Evolutionary conservation across 2,888 invertebrate genomes (phyloP).

Genomic region (Oscheius sp.): DNA sequence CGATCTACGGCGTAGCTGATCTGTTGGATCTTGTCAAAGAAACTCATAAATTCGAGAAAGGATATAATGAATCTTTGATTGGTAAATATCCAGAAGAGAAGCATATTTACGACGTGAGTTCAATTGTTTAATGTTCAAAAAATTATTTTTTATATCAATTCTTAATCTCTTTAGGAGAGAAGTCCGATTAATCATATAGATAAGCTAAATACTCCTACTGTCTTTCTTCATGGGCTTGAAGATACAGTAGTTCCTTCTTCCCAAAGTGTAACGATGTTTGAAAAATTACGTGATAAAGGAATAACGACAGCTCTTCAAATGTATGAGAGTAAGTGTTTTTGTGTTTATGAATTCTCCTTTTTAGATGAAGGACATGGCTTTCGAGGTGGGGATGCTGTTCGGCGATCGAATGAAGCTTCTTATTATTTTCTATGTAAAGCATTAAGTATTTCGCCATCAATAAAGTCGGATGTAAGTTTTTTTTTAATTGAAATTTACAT

Average conservation of each 20-base stretch:
- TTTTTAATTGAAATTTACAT: neutral
- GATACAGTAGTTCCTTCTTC: constrained; percentile 71
- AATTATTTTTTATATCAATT: too few species aligned
- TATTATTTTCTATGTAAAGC: constrained; percentile 71
- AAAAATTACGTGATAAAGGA: constrained; percentile 70
- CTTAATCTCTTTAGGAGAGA: constrained; percentile 38
- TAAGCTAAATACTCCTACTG: constrained; percentile 71
- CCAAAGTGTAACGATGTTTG: constrained; percentile 72
- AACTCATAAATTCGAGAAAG: constrained; percentile 73
- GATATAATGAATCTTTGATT: constrained; percentile 71
- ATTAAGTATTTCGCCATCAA: constrained; percentile 53
- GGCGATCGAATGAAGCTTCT: constrained; percentile 71
- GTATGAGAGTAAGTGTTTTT: constrained; percentile 70
- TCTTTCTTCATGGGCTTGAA: constrained; percentile 71
- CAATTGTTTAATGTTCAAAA: neutral
- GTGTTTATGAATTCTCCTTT: neutral
- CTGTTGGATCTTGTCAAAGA: constrained; percentile 70
- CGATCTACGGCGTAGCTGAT: constrained; percentile 73
- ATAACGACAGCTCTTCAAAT: constrained; percentile 71
- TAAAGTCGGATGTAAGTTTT: neutral
- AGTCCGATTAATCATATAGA: constrained; percentile 71
- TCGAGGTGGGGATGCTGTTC: constrained; percentile 71
- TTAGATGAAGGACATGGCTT: constrained; percentile 74
- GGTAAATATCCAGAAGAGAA: constrained; percentile 59
- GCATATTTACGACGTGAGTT: constrained; percentile 63